These are phyloP conservation scores for Hypotaenidia okinawae DNA, from an alignment of 2,797 vertebrate species.

Conservation along the genomic window DNA sequence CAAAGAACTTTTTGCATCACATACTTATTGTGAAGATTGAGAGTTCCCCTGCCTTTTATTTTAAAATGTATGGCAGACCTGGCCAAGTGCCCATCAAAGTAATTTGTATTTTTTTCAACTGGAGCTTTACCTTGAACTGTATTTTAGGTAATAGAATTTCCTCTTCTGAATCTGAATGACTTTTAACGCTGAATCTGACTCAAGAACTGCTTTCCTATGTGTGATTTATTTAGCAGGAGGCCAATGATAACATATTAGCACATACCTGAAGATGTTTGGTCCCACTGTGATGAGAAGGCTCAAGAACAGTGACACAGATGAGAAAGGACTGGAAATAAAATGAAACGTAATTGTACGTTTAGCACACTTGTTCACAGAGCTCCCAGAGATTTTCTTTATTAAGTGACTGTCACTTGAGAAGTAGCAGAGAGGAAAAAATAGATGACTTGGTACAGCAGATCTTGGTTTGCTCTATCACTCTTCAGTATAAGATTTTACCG, in stretches of 20 bases:
- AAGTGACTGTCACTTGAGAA: constrained; percentile 8
- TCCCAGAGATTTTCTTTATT: background rate
- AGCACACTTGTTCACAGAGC: background rate
- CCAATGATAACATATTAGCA: background rate
- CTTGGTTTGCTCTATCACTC: constrained; percentile 34
- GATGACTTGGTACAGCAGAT: constrained; percentile 34
- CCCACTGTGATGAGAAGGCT: background rate
- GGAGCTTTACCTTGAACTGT: background rate
- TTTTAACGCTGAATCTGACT: background rate
- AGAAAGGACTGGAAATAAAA: background rate
- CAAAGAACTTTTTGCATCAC: background rate
- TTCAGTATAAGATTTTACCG: background rate
- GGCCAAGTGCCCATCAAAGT: background rate
- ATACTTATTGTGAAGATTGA: background rate
- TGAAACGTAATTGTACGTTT: background rate
- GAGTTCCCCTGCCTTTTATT: background rate
- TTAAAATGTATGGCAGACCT: background rate
- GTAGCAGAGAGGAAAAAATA: constrained; percentile 3
- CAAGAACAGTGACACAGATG: background rate
- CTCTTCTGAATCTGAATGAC: background rate
- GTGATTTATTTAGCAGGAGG: background rate
- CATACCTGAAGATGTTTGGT: background rate
- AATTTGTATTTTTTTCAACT: background rate
- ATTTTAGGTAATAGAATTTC: background rate
- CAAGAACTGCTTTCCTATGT: background rate